Evolutionary conservation across 2,888 invertebrate species (phyloP).

Genomic region (Chrysodeixis includens): DNA sequence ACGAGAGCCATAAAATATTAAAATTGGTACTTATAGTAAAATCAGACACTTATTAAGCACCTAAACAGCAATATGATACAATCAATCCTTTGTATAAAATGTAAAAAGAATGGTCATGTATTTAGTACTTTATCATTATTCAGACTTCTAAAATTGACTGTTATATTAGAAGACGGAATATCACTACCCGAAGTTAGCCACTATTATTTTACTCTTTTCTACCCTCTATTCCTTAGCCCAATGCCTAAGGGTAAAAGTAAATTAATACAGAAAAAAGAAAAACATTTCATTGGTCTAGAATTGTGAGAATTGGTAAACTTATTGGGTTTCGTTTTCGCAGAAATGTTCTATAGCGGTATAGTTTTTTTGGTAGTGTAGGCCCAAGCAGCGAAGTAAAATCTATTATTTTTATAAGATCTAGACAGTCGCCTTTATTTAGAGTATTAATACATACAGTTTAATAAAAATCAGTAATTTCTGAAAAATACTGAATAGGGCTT

Average conservation of each 20-base stretch:
- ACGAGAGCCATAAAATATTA: no score
- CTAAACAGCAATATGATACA: no score
- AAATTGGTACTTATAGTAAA: no score
- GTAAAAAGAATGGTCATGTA: no score
- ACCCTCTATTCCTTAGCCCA: neutral
- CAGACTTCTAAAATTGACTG: no score
- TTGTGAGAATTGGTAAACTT: neutral
- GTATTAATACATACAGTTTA: no score
- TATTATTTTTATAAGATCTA: neutral
- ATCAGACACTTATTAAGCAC: no score
- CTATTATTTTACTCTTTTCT: neutral
- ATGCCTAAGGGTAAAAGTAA: conserved; percentile 1
- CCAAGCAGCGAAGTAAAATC: conserved; percentile 1
- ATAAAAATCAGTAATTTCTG: no score
- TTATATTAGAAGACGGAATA: no score
- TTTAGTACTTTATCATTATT: no score
- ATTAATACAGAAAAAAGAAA: conserved; percentile 5
- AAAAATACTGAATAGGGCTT: no score
- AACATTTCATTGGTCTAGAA: conserved; percentile 8
- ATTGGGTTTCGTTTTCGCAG: conserved; percentile 2
- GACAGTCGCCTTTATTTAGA: neutral
- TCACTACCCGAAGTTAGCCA: neutral
- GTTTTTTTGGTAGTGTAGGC: neutral
- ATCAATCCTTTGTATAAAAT: no score
- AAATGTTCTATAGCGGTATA: neutral